These are phyloP conservation scores for Nebria salina DNA, from an alignment of 2,888 invertebrate genomes.

Conservation along the genomic window DNA sequence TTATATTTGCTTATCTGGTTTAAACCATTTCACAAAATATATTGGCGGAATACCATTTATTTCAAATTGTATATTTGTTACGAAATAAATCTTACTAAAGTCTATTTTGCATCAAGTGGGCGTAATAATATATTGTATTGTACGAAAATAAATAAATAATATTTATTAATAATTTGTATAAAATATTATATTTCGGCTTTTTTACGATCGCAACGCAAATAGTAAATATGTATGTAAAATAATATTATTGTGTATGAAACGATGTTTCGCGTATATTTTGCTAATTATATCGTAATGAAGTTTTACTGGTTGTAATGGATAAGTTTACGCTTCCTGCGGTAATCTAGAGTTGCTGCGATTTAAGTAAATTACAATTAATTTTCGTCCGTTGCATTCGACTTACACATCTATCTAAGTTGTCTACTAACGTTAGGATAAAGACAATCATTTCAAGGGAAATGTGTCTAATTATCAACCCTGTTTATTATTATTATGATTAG, in stretches of 20 bases:
- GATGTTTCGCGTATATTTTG: constrained; percentile 23
- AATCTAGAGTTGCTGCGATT: constrained; percentile 24
- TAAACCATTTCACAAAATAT: not conserved
- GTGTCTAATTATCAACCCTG: not conserved
- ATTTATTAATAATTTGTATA: no score
- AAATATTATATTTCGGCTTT: no score
- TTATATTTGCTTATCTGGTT: not conserved
- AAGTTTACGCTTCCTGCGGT: constrained; percentile 39
- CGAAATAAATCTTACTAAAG: no score
- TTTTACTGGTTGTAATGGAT: constrained; percentile 45
- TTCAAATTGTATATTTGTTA: not conserved
- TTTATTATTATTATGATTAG: not conserved
- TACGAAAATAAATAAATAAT: no score
- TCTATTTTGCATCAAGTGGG: no score
- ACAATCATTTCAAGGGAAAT: not conserved
- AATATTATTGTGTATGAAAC: no score
- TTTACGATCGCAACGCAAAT: no score
- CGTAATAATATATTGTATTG: no score
- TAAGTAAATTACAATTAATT: constrained; percentile 43
- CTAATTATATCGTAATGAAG: constrained; percentile 45
- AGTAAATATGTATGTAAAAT: no score
- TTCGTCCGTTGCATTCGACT: constrained; percentile 25
- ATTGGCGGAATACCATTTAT: not conserved
- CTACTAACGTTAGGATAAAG: not conserved
- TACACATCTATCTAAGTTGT: not conserved